Evolutionary conservation across 2,888 invertebrate genomes (phyloP).

Genomic region (Melanophora roralis): DNA sequence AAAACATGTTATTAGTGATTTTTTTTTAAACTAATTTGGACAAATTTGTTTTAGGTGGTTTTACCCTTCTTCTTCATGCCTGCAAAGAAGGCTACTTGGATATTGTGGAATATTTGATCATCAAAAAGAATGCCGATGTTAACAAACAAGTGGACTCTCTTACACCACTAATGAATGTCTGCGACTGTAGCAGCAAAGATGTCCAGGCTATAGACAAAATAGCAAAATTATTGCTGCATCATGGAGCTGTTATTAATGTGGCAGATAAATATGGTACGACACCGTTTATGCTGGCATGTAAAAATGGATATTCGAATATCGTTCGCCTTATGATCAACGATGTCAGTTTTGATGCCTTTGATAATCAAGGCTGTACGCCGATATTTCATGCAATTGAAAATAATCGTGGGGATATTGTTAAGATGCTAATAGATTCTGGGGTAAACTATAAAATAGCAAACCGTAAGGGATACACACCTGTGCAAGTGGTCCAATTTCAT

Average conservation of each 20-base stretch:
- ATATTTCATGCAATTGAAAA: slow-evolving; percentile 76
- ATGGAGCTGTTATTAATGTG: slow-evolving; percentile 72
- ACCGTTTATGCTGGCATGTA: slow-evolving; percentile 75
- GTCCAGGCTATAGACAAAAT: slow-evolving; percentile 65
- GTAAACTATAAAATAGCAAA: slow-evolving; percentile 70
- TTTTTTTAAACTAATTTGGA: not conserved
- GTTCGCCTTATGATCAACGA: slow-evolving; percentile 69
- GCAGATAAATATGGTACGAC: slow-evolving; percentile 74
- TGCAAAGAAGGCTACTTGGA: slow-evolving; percentile 70
- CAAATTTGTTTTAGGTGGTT: slow-evolving; percentile 57
- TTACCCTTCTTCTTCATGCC: slow-evolving; percentile 69
- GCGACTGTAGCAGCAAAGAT: slow-evolving; percentile 67
- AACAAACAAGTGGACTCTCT: slow-evolving; percentile 72
- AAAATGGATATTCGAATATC: slow-evolving; percentile 69
- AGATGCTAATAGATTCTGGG: slow-evolving; percentile 71
- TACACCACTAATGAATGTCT: slow-evolving; percentile 72
- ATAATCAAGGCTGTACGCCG: slow-evolving; percentile 74
- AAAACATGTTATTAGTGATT: too few species aligned
- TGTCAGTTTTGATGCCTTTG: slow-evolving; percentile 72
- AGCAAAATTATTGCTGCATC: slow-evolving; percentile 68
- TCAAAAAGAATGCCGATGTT: slow-evolving; percentile 67
- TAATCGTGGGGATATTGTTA: slow-evolving; percentile 72
- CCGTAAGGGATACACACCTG: slow-evolving; percentile 73
- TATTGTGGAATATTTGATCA: slow-evolving; percentile 70
- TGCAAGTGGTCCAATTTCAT: slow-evolving; percentile 73